A percentile compares a stretch with the other conserved stretches of the same genome.
Evolutionary conservation across 2,888 invertebrate genomes (phyloP).

Genomic region (Nebria salina): DNA sequence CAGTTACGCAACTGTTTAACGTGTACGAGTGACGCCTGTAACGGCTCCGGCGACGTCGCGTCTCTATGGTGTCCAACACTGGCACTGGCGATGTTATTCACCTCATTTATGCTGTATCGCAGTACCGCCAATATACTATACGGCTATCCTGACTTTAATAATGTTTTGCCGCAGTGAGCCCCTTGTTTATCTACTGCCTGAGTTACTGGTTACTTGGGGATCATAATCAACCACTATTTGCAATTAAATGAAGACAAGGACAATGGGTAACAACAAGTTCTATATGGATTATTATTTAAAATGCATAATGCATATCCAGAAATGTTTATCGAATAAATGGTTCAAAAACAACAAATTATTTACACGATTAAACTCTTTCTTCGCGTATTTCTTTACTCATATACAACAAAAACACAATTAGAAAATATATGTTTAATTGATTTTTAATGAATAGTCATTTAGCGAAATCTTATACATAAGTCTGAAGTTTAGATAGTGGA

Average conservation of each 20-base stretch:
- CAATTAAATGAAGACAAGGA: background rate
- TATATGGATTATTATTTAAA: background rate
- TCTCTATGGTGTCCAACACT: background rate
- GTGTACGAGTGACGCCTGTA: constrained; percentile 37
- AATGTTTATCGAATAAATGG: no score
- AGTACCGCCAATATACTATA: background rate
- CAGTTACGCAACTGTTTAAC: constrained; percentile 36
- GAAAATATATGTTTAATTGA: no score
- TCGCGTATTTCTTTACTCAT: no score
- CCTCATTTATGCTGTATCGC: constrained; percentile 9
- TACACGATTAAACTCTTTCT: no score
- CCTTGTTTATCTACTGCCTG: background rate
- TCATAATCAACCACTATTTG: background rate
- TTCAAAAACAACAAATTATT: no score
- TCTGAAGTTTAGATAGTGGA: no score
- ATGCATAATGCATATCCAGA: background rate
- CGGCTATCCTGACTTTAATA: background rate
- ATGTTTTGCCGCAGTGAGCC: background rate
- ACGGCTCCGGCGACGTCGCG: constrained; percentile 17
- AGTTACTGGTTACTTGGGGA: background rate
- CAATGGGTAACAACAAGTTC: background rate
- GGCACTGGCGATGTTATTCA: constrained; percentile 4
- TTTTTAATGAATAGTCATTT: no score
- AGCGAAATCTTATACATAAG: no score
- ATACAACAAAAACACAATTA: no score